These are phyloP conservation scores for Helicoverpa armigera DNA, from an alignment of 1,140 invertebrate genomes.

Conservation along the genomic window DNA sequence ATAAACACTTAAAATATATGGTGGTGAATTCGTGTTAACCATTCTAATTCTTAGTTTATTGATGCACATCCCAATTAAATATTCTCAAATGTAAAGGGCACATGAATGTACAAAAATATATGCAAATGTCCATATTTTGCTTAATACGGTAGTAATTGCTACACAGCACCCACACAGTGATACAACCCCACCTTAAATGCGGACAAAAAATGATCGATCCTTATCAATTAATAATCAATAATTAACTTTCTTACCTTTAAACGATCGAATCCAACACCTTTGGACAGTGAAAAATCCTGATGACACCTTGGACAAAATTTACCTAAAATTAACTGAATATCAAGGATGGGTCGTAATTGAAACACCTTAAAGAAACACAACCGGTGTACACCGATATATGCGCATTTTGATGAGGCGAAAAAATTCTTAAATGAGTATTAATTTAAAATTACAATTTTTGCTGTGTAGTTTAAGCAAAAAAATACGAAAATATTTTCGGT, in stretches of 20 bases:
- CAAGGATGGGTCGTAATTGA: slow-evolving; percentile 47
- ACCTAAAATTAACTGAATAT: slow-evolving; percentile 44
- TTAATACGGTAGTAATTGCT: slow-evolving; percentile 33
- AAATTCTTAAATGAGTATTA: slow-evolving; percentile 56
- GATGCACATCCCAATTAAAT: no score
- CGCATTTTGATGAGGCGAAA: slow-evolving; percentile 55
- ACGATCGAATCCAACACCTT: slow-evolving; percentile 39
- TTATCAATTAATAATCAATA: slow-evolving; percentile 50
- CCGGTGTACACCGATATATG: slow-evolving; percentile 38
- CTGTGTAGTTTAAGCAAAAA: slow-evolving; percentile 32
- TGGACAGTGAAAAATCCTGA: slow-evolving; percentile 42
- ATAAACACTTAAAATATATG: no score
- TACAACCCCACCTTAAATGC: background rate
- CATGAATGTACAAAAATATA: background rate
- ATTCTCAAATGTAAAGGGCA: background rate
- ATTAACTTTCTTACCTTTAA: slow-evolving; percentile 47
- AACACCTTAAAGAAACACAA: slow-evolving; percentile 33
- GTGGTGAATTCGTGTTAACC: no score
- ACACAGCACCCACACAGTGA: background rate
- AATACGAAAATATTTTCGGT: slow-evolving; percentile 33
- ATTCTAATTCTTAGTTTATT: no score
- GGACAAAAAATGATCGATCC: slow-evolving; percentile 16
- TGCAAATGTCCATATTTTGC: background rate
- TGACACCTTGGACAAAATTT: slow-evolving; percentile 44
- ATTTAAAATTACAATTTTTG: slow-evolving; percentile 58